Evolutionary conservation across 2,888 invertebrate species (phyloP).

Genomic region (Aquatica leii): DNA sequence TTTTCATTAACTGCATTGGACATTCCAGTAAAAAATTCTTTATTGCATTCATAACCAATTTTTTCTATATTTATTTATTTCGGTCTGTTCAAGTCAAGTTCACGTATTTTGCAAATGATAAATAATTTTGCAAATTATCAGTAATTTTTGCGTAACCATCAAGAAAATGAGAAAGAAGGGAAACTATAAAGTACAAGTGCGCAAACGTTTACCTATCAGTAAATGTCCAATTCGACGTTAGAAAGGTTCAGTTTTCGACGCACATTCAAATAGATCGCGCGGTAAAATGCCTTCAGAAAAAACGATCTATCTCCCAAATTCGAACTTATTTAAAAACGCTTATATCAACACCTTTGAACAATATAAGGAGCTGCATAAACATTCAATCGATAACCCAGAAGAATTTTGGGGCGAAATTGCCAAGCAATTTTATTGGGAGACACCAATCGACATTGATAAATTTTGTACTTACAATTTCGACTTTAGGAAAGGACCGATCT

Average conservation of each 20-base stretch:
- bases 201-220: conserved; percentile 30
- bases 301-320: conserved; percentile 67
- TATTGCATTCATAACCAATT: too few species aligned
- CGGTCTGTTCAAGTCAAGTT: too few species aligned
- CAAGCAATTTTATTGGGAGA: conserved; percentile 94
- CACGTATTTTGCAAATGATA: too few species aligned
- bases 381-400: conserved; percentile 87
- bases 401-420: conserved; percentile 94
- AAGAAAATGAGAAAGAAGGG: background rate
- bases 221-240: background rate
- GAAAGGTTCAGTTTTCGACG: conserved; percentile 20
- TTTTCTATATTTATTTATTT: too few species aligned
- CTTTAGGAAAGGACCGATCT: conserved; percentile 85
- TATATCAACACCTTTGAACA: conserved; percentile 76
- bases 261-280: conserved; percentile 10
- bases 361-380: conserved; percentile 84
- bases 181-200: conserved; percentile 23
- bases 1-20: too few species aligned
- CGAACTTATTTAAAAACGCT: conserved; percentile 66
- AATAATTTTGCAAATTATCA: background rate
- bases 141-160: background rate
- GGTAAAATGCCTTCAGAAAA: conserved; percentile 66
- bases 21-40: too few species aligned
- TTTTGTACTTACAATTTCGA: conserved; percentile 94
- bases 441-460: conserved; percentile 74